These are phyloP conservation scores for Sorex fumeus DNA, from an alignment of 2,113 vertebrate genomes.

Conservation along the genomic window DNA sequence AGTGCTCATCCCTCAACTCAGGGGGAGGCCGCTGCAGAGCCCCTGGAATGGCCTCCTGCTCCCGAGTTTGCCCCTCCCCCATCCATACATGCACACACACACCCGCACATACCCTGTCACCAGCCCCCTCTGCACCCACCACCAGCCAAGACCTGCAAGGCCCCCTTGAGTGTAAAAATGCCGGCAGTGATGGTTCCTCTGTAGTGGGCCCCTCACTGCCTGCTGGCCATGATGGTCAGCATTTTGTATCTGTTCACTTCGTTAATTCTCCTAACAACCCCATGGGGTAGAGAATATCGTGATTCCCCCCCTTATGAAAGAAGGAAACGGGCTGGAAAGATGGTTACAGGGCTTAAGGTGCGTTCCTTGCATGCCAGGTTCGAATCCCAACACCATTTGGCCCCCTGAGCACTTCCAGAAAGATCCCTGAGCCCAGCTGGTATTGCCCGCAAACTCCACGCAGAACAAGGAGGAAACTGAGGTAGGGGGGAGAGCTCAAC, in stretches of 20 bases:
- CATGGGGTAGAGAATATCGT: background rate
- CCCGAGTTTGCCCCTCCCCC: background rate
- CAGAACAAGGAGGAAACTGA: background rate
- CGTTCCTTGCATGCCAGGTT: too few species aligned
- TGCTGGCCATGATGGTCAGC: background rate
- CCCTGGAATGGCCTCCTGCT: background rate
- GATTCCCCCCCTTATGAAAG: background rate
- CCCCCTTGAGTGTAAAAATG: background rate
- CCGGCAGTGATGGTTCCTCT: background rate
- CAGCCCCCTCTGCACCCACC: background rate
- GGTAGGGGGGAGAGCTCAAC: background rate
- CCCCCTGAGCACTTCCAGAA: too few species aligned
- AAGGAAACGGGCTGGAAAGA: background rate
- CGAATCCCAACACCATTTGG: too few species aligned
- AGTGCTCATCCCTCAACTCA: background rate
- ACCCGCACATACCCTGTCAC: background rate
- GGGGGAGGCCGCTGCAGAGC: background rate
- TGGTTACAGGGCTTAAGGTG: too few species aligned
- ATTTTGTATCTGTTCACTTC: background rate
- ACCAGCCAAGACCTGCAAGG: background rate
- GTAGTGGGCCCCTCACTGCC: conserved; percentile 2
- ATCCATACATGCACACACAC: background rate
- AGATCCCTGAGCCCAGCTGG: too few species aligned
- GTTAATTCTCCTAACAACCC: background rate
- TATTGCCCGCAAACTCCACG: too few species aligned